phyloP scores from a whole-genome alignment of 1,140 invertebrate genomes.

The Lutraria rhynchaena region DNA sequence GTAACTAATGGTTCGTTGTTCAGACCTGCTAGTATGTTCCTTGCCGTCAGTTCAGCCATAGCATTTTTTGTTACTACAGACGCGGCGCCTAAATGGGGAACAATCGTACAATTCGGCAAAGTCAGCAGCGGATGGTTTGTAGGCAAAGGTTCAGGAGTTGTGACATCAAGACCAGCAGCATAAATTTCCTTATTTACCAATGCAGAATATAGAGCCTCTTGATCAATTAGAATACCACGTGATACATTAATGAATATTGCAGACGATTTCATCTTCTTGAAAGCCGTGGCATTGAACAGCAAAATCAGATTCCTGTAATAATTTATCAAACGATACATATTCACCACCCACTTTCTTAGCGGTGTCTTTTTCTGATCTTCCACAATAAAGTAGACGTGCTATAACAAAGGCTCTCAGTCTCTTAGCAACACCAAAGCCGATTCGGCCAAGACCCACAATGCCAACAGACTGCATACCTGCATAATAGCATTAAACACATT shows the following conservation, averaged over 20 bases:
- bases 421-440: constrained; percentile 87
- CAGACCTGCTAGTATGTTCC: constrained; percentile 92
- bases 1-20: constrained; percentile 87
- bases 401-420: constrained; percentile 88
- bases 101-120: constrained; percentile 91
- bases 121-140: constrained; percentile 89
- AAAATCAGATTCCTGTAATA: constrained; percentile 77
- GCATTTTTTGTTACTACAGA: constrained; percentile 89
- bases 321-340: constrained; percentile 85
- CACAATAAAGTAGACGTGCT: constrained; percentile 87
- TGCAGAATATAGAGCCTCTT: constrained; percentile 77
- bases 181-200: constrained; percentile 85
- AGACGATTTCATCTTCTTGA: constrained; percentile 79
- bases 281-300: constrained; percentile 76
- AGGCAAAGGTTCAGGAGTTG: constrained; percentile 94
- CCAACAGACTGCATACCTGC: no score
- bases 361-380: constrained; percentile 86
- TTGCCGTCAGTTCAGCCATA: constrained; percentile 93
- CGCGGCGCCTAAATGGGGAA: constrained; percentile 97
- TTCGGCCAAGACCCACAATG: constrained; percentile 90
- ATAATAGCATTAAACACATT: no score
- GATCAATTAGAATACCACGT: constrained; percentile 80
- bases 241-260: constrained; percentile 81
- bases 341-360: constrained; percentile 86
- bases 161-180: constrained; percentile 96